Evolutionary conservation across 2,113 vertebrate species (phyloP), one percentile per base, ranked within the genome.

Genomic region (Antigone vipio): DNA sequence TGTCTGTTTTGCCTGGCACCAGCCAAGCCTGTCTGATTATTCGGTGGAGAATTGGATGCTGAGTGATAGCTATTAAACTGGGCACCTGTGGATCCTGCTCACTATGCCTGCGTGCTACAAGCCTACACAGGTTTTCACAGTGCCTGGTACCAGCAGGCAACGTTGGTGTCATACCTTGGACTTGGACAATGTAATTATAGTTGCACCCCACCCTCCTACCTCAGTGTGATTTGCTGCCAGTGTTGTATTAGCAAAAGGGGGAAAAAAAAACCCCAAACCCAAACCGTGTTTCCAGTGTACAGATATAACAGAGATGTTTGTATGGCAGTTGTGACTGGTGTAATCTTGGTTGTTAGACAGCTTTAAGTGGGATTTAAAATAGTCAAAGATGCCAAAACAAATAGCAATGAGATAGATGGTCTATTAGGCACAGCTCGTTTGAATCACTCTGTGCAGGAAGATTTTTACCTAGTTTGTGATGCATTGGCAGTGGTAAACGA

Each of bases 331-430:
- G 80, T 71, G 89, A 88, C 62, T 69, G 77, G 67, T 21, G 23
- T 95, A 91, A 94, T 95, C 78, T 85, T 79, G 45, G 80, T 91
- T 89, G 78, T 89, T 88, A 89, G 50, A 67, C 66, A 82, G 92
- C 55, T 95, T 74, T 89, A 92, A 94, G 89, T 71, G 34, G 74
- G 87, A 92, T 92, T 97, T 87, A 74, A 91, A 95, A 38, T 21
- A 62, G 62, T 40, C 71, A 87, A 95, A 92, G 74, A 85, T 92
- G 94, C 91, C 89, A 92, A 95, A 97, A 91, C 66, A 96, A 95
- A 95, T 24, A 91, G 50, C 81, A 59, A 47, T 27, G 45, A 92
- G 89, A 32, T 91, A 63, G 80, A 81, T 59, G 74, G 74, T 30
- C 74, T 96, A 55, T 93, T 93, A 97, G 84, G 81, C 62, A 78